Base-by-base conservation (phyloP, 2,113 vertebrate species). In the Microtus richardsoni region DNA sequence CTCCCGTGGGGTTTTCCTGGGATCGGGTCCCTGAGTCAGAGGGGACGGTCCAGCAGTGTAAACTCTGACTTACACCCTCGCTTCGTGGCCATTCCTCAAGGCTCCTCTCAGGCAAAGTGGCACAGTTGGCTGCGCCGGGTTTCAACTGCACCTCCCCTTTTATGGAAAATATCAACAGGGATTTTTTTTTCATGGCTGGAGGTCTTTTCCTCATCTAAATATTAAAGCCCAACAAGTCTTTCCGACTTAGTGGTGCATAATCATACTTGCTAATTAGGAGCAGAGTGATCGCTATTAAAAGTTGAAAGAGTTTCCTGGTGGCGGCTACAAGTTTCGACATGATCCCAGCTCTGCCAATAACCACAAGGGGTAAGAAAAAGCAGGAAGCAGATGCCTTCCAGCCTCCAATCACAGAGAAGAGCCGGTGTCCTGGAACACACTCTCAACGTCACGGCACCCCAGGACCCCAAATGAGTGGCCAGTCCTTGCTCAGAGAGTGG, bases 271-370 rank as follows among this genome's bases (percentile, higher is more conserved):
- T 98, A 97, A 98, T 92, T 96, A 92, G 94, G 93, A 96, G 90
- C 89, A 93, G 84, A 62, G 86, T 71, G 95, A 98, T 94, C 95
- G 2, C 30, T 83, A 96, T 87, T 68, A 97, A 91, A 97, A 92
- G 91, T 95, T 92, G 71, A 97, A 98, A 96, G 95, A 97, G 96
- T 89, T 97, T 96, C 95, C 91, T 97, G 92, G 89, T 88, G 97
- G 94, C 75, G 93, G 77, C 92, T 96, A 95, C 97, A 98, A 98
- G 96, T 95, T 97, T 91, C 78, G 91, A 47, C 95, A 95, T 2
- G 41, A 97, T 94, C 93, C 95, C 11, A 60, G 86, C 73, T 96
- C 91, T 83, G 95, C 91, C 88, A 87, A 82, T 77, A 95, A 96
- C 68, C 96, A 80, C 90, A 5, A 91, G 93, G 96, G 89, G 77